A percentile compares a stretch with the other conserved stretches of the same genome.
Conservation (phyloP, 1,140 invertebrate genomes). For the Leptestheria dahalacensis region DNA sequence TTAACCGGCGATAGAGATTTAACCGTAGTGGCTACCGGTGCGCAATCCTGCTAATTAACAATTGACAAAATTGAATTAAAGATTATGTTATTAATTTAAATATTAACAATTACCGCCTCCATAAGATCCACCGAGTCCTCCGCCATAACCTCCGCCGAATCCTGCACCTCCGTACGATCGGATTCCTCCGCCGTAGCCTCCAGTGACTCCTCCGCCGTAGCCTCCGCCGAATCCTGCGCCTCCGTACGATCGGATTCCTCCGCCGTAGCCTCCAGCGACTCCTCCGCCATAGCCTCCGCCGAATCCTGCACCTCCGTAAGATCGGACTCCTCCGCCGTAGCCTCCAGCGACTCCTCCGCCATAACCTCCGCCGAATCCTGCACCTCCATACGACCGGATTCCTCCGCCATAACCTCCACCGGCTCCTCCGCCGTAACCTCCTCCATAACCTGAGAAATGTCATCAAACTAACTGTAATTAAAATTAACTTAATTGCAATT, state of each 20-base stretch:
- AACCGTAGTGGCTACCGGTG: no score
- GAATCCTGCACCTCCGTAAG: not conserved
- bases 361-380: not conserved
- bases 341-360: not conserved
- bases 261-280: not conserved
- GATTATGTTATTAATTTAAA: no score
- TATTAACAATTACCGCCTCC: not conserved
- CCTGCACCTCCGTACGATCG: no score
- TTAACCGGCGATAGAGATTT: no score
- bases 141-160: not conserved
- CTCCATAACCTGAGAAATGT: not conserved
- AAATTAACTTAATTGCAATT: not conserved
- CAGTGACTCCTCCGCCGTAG: not conserved
- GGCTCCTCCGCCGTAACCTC: not conserved
- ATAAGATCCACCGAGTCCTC: not conserved
- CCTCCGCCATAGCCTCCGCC: not conserved
- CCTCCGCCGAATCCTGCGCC: not conserved
- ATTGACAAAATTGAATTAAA: no score
- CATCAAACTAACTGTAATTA: not conserved
- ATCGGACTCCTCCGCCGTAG: no score
- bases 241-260: not conserved
- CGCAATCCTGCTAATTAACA: no score
- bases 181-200: not conserved
- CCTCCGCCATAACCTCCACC: not conserved
- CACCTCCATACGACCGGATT: not conserved